These are phyloP conservation scores for Epicampocera succincta DNA, from an alignment of 2,888 invertebrate genomes.

Conservation along the genomic window DNA sequence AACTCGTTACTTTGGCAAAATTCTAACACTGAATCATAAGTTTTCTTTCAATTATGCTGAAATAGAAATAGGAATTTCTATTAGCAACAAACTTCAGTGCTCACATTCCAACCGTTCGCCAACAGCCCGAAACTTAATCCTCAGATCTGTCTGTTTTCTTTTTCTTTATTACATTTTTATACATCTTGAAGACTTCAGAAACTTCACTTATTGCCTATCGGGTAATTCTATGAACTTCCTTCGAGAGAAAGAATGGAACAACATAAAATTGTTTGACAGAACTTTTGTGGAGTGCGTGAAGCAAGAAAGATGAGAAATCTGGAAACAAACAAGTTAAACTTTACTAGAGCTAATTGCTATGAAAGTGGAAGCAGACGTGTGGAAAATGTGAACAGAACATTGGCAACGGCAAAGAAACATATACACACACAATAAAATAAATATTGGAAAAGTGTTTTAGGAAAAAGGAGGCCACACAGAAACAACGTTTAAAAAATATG, in stretches of 20 bases:
- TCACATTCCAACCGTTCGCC: too few relatives aligned
- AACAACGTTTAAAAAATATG: background rate
- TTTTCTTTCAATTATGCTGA: background rate
- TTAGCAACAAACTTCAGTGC: too few relatives aligned
- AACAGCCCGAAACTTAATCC: too few relatives aligned
- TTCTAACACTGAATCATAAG: background rate
- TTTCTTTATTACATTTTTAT: too few relatives aligned
- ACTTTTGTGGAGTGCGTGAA: background rate
- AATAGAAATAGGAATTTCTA: background rate
- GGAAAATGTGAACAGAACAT: constrained; percentile 55
- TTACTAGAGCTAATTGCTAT: constrained; percentile 58
- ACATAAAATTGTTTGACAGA: constrained; percentile 16
- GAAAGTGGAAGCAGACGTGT: constrained; percentile 60
- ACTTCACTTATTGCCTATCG: background rate
- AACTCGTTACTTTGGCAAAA: constrained; percentile 12
- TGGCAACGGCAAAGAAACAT: background rate
- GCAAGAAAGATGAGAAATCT: background rate
- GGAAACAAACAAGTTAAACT: constrained; percentile 34
- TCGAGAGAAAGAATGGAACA: background rate
- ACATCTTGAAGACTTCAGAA: background rate
- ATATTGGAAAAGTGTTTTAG: background rate
- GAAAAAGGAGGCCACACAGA: background rate
- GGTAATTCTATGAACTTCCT: constrained; percentile 9
- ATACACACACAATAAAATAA: too few relatives aligned
- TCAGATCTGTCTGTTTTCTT: too few relatives aligned